Evolutionary conservation across 2,888 invertebrate genomes (phyloP).

Genomic region (Limnephilus lunatus): DNA sequence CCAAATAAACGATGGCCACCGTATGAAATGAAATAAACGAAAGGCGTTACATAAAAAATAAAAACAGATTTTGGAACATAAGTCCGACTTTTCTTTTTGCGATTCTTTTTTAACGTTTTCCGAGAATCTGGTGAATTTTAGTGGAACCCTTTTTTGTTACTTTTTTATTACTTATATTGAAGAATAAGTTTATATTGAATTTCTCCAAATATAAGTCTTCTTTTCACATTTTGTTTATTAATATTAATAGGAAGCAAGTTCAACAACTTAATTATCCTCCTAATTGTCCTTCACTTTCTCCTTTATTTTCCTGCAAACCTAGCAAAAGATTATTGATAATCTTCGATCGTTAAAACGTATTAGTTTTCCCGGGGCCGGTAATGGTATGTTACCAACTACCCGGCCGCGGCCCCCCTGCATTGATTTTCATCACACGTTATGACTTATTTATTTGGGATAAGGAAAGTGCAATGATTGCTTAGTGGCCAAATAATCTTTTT

Average conservation of each 20-base stretch:
- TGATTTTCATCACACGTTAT: neutral
- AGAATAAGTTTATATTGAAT: neutral
- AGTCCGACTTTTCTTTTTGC: conserved; percentile 52
- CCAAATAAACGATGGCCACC: conserved; percentile 63
- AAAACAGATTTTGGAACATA: conserved; percentile 61
- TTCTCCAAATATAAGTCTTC: neutral
- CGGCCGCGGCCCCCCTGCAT: neutral
- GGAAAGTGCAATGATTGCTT: neutral
- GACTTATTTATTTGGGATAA: neutral
- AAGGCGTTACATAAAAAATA: conserved; percentile 65
- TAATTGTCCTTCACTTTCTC: neutral
- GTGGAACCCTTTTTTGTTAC: neutral
- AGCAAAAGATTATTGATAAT: neutral
- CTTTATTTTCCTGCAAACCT: neutral
- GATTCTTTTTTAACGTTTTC: conserved; percentile 44
- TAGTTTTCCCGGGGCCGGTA: neutral
- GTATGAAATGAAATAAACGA: conserved; percentile 59
- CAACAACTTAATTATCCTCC: neutral
- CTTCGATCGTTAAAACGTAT: neutral
- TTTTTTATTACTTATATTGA: neutral
- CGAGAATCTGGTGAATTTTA: neutral
- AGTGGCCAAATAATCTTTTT: neutral
- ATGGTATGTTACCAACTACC: neutral
- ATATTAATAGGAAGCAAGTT: neutral
- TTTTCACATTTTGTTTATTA: neutral